Evolutionary conservation across 2,113 vertebrate genomes (phyloP).

Genomic region (Ctenomys sociabilis): DNA sequence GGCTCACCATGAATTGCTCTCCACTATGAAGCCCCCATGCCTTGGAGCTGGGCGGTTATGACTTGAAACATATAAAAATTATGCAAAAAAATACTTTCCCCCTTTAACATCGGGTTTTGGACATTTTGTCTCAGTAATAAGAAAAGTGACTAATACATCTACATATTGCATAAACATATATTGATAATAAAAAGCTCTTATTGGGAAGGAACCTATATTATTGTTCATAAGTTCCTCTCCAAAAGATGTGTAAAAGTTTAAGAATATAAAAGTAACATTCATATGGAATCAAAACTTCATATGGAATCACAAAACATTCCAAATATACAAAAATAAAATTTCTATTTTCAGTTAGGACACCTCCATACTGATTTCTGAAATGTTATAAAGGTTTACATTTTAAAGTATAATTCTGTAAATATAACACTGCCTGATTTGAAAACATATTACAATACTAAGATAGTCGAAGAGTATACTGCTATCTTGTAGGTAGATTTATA

Average conservation of each 20-base stretch:
- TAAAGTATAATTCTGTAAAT: not conserved
- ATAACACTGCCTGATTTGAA: not conserved
- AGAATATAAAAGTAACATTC: not conserved
- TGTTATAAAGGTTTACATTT: too few relatives aligned
- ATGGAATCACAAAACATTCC: not conserved
- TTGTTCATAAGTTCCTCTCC: not conserved
- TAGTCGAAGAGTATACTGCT: not conserved
- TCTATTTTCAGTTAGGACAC: too few relatives aligned
- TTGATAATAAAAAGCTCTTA: not conserved
- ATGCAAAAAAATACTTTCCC: too few relatives aligned
- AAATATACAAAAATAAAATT: not conserved
- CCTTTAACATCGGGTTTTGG: too few relatives aligned
- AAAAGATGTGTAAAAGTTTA: not conserved
- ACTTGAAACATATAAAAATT: too few relatives aligned
- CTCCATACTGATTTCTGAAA: too few relatives aligned
- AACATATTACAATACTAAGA: not conserved
- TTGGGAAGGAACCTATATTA: not conserved
- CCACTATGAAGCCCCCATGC: too few relatives aligned
- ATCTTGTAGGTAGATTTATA: not conserved
- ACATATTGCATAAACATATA: not conserved
- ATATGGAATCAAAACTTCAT: not conserved
- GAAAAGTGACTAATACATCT: too few relatives aligned
- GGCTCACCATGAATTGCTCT: too few relatives aligned
- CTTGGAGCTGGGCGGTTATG: too few relatives aligned
- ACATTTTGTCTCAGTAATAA: too few relatives aligned